Conservation (phyloP, 2,113 vertebrate genomes). For the Lichenostomus cassidix region DNA sequence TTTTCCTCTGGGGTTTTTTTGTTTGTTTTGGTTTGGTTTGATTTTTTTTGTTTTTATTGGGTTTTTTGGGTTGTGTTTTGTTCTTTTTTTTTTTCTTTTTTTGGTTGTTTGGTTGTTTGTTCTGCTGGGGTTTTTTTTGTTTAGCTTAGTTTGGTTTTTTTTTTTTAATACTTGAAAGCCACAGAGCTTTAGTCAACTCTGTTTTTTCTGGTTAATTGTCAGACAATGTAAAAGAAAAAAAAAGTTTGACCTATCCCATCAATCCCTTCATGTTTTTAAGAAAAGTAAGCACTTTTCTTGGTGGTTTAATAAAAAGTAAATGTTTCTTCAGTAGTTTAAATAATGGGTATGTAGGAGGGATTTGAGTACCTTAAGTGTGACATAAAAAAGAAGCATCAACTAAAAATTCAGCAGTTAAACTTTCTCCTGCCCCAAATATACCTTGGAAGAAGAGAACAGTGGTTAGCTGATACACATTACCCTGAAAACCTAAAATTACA, state of each 20-base stretch:
- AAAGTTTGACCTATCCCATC: background rate
- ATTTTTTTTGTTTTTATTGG: background rate
- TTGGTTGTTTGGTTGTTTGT: background rate
- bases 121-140: background rate
- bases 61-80: background rate
- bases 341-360: background rate
- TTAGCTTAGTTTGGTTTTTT: background rate
- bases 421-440: background rate
- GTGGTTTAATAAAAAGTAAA: background rate
- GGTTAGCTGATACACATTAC: background rate
- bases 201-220: background rate
- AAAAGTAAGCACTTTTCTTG: background rate
- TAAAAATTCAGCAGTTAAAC: background rate
- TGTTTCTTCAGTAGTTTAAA: background rate
- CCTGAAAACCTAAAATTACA: background rate
- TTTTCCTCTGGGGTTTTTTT: background rate
- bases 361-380: background rate
- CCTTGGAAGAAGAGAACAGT: background rate
- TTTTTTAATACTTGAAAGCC: background rate
- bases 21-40: background rate
- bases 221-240: background rate
- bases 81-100: background rate
- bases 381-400: background rate
- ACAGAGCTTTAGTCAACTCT: background rate
- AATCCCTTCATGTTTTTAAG: background rate